Conservation (phyloP, 2,888 invertebrate genomes). For the Limenitis camilla region DNA sequence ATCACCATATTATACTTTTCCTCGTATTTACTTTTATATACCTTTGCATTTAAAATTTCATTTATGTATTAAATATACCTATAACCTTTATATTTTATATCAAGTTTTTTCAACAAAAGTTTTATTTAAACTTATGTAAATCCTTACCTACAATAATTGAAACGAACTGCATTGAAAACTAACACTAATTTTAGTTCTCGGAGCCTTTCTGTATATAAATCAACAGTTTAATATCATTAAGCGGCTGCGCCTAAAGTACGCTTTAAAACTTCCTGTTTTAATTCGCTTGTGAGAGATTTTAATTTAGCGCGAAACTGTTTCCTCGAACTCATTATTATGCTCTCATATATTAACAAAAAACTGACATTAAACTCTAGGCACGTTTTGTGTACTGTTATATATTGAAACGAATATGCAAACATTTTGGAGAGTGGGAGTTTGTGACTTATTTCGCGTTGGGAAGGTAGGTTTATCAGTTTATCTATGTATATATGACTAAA, state of each 20-base stretch:
- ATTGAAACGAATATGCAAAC: not conserved
- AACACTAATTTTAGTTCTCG: slow-evolving; percentile 33
- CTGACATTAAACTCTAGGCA: slow-evolving; percentile 25
- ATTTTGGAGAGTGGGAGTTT: not conserved
- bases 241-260: slow-evolving; percentile 55
- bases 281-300: slow-evolving; percentile 59
- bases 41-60: too few species aligned
- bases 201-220: slow-evolving; percentile 53
- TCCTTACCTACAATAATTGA: slow-evolving; percentile 14
- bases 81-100: not conserved
- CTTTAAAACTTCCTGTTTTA: slow-evolving; percentile 59
- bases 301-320: slow-evolving; percentile 60
- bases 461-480: too few species aligned
- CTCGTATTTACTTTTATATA: too few species aligned
- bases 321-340: slow-evolving; percentile 56
- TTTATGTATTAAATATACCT: too few species aligned
- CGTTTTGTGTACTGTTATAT: slow-evolving; percentile 11
- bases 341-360: slow-evolving; percentile 57
- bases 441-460: not conserved
- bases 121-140: slow-evolving; percentile 4
- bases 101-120: not conserved
- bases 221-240: slow-evolving; percentile 64
- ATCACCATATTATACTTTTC: too few species aligned
- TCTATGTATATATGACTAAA: too few species aligned
- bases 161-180: slow-evolving; percentile 25